A percentile compares a stretch with the other conserved stretches of the same genome.
These are phyloP conservation scores for Palythoa grandis DNA, from an alignment of 92 coral and sea anemone genomes.

Conservation along the genomic window DNA sequence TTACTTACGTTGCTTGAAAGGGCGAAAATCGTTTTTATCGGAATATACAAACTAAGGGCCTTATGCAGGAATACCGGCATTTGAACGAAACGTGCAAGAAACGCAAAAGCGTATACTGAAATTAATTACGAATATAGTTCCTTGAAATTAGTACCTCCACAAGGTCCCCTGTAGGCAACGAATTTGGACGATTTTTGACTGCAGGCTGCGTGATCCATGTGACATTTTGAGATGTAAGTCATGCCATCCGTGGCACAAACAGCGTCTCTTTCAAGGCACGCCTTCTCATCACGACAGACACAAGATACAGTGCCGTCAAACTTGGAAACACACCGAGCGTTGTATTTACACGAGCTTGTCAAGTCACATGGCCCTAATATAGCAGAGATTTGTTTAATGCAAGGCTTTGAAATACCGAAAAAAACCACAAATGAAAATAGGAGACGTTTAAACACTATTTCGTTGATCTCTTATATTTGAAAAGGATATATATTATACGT, in stretches of 20 bases:
- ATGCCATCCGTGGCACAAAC: conserved; percentile 81
- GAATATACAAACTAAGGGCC: too few relatives aligned
- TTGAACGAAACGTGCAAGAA: too few relatives aligned
- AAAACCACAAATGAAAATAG: too few relatives aligned
- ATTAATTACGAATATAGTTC: neutral
- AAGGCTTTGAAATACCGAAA: too few relatives aligned
- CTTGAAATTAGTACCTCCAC: conserved; percentile 55
- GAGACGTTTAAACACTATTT: too few relatives aligned
- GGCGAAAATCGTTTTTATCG: too few relatives aligned
- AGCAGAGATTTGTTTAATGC: neutral
- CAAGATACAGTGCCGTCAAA: conserved; percentile 88
- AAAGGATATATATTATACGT: too few relatives aligned
- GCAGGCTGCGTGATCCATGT: conserved; percentile 70
- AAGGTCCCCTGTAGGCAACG: conserved; percentile 68
- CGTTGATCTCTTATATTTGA: too few relatives aligned
- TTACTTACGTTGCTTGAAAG: too few relatives aligned
- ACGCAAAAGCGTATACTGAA: too few relatives aligned
- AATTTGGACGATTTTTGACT: conserved; percentile 8
- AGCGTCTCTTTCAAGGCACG: conserved; percentile 76
- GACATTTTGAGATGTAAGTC: conserved; percentile 69
- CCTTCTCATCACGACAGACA: conserved; percentile 66
- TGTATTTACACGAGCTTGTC: conserved; percentile 69
- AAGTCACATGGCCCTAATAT: conserved; percentile 81
- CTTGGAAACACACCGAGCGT: conserved; percentile 74
- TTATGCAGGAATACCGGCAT: too few relatives aligned